phyloP scores from a whole-genome alignment of 2,888 invertebrate genomes.

The Desoria tigrina region DNA sequence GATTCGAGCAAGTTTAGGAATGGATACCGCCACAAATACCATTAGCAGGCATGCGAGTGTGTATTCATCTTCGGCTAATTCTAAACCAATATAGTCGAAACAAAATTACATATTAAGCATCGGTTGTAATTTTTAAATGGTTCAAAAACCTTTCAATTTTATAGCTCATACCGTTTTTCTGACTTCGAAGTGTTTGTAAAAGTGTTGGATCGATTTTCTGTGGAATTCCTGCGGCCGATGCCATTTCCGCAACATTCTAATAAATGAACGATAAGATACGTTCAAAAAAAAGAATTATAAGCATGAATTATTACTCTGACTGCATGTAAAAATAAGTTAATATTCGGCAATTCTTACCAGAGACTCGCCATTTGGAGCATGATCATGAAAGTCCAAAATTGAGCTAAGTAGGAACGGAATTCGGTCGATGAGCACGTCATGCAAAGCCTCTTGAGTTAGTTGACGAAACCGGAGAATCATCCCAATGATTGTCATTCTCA shows the following conservation, averaged over 20 bases:
- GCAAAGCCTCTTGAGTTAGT: constrained; percentile 87
- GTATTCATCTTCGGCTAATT: constrained; percentile 89
- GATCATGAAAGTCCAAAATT: constrained; percentile 89
- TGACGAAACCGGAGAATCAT: constrained; percentile 95
- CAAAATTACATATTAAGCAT: neutral
- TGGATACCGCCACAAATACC: constrained; percentile 98
- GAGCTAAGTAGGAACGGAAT: constrained; percentile 96
- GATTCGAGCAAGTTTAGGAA: constrained; percentile 88
- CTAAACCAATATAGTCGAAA: constrained; percentile 59
- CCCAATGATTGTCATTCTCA: constrained; percentile 96
- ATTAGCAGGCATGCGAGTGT: constrained; percentile 89
- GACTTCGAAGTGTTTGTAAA: constrained; percentile 82
- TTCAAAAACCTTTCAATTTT: too few relatives aligned
- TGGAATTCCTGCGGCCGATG: constrained; percentile 88
- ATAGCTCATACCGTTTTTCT: constrained; percentile 64
- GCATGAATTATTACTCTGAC: constrained; percentile 5
- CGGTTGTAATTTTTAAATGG: neutral
- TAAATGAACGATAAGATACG: too few relatives aligned
- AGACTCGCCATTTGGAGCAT: constrained; percentile 85
- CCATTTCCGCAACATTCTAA: constrained; percentile 94
- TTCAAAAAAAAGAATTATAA: constrained; percentile 28
- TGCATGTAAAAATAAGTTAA: neutral
- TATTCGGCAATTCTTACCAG: constrained; percentile 56
- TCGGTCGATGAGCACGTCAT: constrained; percentile 88
- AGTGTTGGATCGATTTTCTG: constrained; percentile 95